Conservation (phyloP, 1,140 invertebrate species). For the Olivierus martensii region DNA sequence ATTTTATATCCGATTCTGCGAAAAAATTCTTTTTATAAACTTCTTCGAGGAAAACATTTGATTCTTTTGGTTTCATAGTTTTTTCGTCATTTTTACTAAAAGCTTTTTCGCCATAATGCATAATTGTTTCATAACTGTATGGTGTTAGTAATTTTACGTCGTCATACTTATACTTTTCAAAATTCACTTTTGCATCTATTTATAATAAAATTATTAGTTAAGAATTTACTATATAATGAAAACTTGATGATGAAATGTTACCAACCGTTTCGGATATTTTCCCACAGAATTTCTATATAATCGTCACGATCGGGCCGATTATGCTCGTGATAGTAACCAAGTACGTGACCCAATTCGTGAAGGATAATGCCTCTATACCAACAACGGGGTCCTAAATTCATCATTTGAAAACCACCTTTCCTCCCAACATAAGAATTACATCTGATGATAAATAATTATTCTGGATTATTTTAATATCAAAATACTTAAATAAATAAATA, state of each 20-base stretch:
- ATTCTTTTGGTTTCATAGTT: neutral
- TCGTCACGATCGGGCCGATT: slow-evolving; percentile 29
- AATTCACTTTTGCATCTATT: neutral
- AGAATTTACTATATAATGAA: too few species aligned
- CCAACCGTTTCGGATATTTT: slow-evolving; percentile 22
- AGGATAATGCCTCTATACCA: slow-evolving; percentile 18
- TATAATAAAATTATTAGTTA: too few species aligned
- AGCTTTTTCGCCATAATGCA: neutral
- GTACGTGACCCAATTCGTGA: slow-evolving; percentile 26
- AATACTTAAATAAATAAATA: too few species aligned
- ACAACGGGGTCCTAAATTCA: slow-evolving; percentile 10
- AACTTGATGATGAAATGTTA: too few species aligned
- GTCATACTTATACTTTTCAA: neutral
- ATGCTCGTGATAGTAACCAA: slow-evolving; percentile 32
- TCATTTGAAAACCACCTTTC: slow-evolving; percentile 7
- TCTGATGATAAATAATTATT: too few species aligned
- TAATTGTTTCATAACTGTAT: neutral
- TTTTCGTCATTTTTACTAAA: neutral
- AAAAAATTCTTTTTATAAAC: too few species aligned
- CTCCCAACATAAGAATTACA: neutral
- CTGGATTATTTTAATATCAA: too few species aligned
- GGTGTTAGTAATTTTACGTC: neutral
- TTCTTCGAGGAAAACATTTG: too few species aligned
- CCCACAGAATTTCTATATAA: slow-evolving; percentile 23
- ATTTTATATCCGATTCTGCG: too few species aligned